Base-by-base conservation (phyloP, 2,888 invertebrate genomes). In the Pyrgus malvae region DNA sequence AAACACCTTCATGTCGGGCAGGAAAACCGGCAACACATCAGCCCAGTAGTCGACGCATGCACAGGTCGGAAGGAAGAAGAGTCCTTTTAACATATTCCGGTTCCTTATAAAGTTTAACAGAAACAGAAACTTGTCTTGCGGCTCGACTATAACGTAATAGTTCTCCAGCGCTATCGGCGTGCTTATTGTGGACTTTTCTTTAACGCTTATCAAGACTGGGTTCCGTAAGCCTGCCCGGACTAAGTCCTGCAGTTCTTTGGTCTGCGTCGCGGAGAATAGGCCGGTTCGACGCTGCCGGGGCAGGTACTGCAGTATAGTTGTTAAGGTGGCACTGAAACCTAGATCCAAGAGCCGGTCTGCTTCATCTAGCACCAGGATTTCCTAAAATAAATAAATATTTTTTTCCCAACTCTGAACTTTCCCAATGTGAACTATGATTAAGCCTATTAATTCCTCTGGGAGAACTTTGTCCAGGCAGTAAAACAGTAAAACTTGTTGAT, bases 201-300 rank as follows among this genome's bases (percentile, higher is more conserved):
- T 96, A 0, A 99, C 97, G 11, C 95, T 93, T 7, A 99, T 94
- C 0, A 96, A 85, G 0, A 98, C 96, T 0, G 99, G 99, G 88
- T 99, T 99, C 62, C 99, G 90, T 4, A 99, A 84, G 0, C 99
- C 99, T 2, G 99, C 99, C 66, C 98, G 91, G 46, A 99, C 96
- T 9, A 99, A 85, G 69, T 97, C 95, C 59, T 97, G 94, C 0
- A 99, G 92, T 81, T 98, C 97, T 72, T 97, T 97, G 0, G 99
- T 99, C 87, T 99, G 99, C 1, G 99, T 99, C 0, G 99, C 99
- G 0, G 99, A 99, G 89, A 99, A 99, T n/a, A 99, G 91, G 0
- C 99, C 98, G 0, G 99, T 99, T 64, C 99, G 92, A 23, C 99
- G 91, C 73, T 98, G 97, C 27, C 98, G 94, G 0, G 99, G 99